Percentiles rank a stretch among this genome's conserved stretches.
Evolutionary conservation across 1,140 invertebrate genomes (phyloP).

Genomic region (Platorchestia sp.): DNA sequence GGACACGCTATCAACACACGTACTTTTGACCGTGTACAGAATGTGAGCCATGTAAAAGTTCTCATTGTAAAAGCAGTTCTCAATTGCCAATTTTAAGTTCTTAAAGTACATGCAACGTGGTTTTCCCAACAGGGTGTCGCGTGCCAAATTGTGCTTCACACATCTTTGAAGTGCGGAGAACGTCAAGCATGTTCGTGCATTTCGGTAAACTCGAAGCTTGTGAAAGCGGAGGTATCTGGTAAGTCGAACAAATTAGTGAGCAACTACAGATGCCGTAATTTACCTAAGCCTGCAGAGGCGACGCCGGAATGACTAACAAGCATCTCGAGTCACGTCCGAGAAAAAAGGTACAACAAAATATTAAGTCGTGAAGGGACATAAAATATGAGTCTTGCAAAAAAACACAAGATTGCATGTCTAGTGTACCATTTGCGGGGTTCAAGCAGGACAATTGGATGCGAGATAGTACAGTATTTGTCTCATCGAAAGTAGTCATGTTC

Average conservation of each 20-base stretch:
- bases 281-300: neutral
- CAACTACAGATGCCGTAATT: neutral
- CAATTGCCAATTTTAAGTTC: neutral
- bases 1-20: neutral
- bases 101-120: neutral
- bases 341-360: neutral
- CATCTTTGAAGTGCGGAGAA: neutral
- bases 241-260: neutral
- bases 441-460: neutral
- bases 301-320: neutral
- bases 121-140: neutral
- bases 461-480: neutral
- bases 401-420: neutral
- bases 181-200: neutral
- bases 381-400: neutral
- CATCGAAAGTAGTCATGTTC: neutral
- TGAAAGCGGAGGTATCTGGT: neutral
- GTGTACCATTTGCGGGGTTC: neutral
- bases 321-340: slow-evolving; percentile 4
- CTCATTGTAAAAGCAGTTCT: neutral
- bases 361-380: neutral
- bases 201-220: neutral
- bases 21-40: neutral
- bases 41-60: neutral
- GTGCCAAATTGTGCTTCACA: neutral